Evolutionary conservation across 2,888 invertebrate genomes (phyloP).

Genomic region (Lydus trimaculatus): DNA sequence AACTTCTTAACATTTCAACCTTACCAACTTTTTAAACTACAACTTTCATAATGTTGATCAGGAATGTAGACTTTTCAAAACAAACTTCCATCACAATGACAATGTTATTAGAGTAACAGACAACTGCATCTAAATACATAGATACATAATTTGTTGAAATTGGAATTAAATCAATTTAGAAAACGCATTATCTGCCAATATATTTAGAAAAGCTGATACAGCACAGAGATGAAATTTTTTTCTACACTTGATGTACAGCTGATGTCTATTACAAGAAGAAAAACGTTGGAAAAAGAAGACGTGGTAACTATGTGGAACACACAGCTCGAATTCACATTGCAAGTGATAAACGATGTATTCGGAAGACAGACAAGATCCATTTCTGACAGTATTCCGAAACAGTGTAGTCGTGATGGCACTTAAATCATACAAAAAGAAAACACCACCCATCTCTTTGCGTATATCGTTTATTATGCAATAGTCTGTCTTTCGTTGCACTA

Average conservation of each 20-base stretch:
- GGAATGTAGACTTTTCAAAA: slow-evolving; percentile 15
- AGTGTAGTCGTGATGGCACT: neutral
- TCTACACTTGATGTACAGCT: neutral
- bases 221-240: neutral
- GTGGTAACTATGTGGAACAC: neutral
- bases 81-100: neutral
- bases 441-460: neutral
- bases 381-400: neutral
- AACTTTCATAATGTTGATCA: slow-evolving; percentile 34
- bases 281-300: neutral
- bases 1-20: slow-evolving; percentile 40
- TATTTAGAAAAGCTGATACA: no score
- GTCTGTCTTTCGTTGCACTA: neutral
- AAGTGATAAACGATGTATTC: slow-evolving; percentile 3
- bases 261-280: neutral
- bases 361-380: neutral
- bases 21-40: slow-evolving; percentile 33
- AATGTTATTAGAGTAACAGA: neutral
- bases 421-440: neutral
- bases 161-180: neutral
- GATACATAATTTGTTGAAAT: neutral
- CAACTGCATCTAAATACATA: no score
- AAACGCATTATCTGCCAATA: no score
- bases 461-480: slow-evolving; percentile 5
- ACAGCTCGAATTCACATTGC: neutral